These are phyloP conservation scores for Drosophila gaucha DNA, from an alignment of 2,888 invertebrate species.

Conservation along the genomic window DNA sequence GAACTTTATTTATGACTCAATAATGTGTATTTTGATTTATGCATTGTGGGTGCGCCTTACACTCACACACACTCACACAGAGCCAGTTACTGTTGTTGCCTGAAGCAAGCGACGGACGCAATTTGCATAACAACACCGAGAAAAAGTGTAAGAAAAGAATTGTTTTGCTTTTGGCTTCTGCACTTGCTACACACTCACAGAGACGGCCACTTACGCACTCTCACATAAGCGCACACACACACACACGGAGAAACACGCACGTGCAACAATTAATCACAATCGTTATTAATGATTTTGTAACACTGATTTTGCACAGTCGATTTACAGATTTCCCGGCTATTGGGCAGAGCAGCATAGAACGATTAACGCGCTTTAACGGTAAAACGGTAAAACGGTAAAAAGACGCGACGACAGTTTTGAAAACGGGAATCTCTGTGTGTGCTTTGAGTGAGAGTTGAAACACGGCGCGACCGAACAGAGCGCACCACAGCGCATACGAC, in stretches of 20 bases:
- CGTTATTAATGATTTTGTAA: slow-evolving; percentile 34
- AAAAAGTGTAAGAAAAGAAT: slow-evolving; percentile 42
- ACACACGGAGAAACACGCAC: slow-evolving; percentile 3
- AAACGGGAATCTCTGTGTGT: slow-evolving; percentile 30
- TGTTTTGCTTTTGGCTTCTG: slow-evolving; percentile 59
- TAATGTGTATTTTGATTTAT: slow-evolving; percentile 81
- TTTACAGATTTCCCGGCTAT: slow-evolving; percentile 26
- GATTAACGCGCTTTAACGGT: slow-evolving; percentile 24
- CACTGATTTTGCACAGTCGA: slow-evolving; percentile 52
- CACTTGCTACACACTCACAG: slow-evolving; percentile 26
- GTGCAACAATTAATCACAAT: slow-evolving; percentile 58
- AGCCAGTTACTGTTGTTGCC: slow-evolving; percentile 60
- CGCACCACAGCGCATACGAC: slow-evolving; percentile 62
- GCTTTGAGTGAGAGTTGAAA: slow-evolving; percentile 31
- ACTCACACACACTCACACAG: slow-evolving; percentile 28
- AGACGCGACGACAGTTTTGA: slow-evolving; percentile 42
- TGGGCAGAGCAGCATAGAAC: slow-evolving; percentile 1
- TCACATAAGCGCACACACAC: slow-evolving; percentile 4
- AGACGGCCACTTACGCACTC: slow-evolving; percentile 13
- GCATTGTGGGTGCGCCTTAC: slow-evolving; percentile 72
- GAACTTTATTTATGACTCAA: slow-evolving; percentile 80
- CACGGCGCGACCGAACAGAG: slow-evolving; percentile 49
- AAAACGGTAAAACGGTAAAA: slow-evolving; percentile 21
- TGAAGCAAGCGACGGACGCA: slow-evolving; percentile 48
- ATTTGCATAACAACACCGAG: slow-evolving; percentile 71